Percentiles rank a stretch among this genome's conserved stretches.
phyloP scores from a whole-genome alignment of 2,113 vertebrate species.

The Poeciliopsis occidentalis region DNA sequence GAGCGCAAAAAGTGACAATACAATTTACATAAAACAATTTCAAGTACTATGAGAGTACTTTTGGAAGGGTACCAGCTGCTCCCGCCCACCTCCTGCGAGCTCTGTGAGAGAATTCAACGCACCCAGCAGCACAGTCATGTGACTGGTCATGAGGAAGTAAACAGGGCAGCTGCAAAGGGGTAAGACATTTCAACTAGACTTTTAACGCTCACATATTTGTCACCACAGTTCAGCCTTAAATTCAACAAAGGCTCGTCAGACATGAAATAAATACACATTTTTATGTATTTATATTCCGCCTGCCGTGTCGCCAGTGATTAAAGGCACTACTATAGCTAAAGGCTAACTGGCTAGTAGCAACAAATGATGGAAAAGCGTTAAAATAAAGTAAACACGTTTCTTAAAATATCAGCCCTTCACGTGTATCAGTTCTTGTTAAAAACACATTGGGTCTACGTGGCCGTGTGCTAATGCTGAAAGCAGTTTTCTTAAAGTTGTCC shows the following conservation, averaged over 20 bases:
- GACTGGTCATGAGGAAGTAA: constrained; percentile 75
- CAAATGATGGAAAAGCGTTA: background rate
- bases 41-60: background rate
- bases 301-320: background rate
- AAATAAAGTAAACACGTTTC: background rate
- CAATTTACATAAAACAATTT: background rate
- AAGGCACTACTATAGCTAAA: constrained; percentile 5
- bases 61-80: background rate
- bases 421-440: too few relatives aligned
- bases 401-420: background rate
- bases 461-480: too few relatives aligned
- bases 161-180: constrained; percentile 45
- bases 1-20: background rate
- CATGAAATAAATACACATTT: background rate
- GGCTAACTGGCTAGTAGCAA: constrained; percentile 36
- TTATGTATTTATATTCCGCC: background rate
- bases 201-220: background rate
- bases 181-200: background rate
- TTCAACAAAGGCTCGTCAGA: background rate
- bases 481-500: too few relatives aligned
- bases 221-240: too few relatives aligned
- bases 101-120: constrained; percentile 30
- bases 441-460: too few relatives aligned
- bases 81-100: constrained; percentile 24
- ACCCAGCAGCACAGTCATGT: constrained; percentile 61